These are phyloP conservation scores for Zootoca vivipara DNA, from an alignment of 2,113 vertebrate species.

Conservation along the genomic window DNA sequence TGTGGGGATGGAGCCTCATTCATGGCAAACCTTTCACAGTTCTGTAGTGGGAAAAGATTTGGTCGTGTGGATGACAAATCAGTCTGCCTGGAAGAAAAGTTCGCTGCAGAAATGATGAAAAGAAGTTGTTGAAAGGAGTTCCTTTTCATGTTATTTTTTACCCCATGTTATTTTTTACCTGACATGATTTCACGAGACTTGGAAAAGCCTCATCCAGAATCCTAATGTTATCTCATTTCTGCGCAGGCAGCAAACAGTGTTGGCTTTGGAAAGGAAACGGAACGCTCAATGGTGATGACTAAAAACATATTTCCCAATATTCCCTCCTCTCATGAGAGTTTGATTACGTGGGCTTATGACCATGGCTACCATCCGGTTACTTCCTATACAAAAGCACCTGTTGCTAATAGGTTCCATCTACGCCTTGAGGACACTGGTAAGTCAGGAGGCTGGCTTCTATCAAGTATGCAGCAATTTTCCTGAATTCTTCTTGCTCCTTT, in stretches of 20 bases:
- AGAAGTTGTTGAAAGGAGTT: not conserved
- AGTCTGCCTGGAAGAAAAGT: slow-evolving; percentile 31
- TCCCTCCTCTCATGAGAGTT: slow-evolving; percentile 82
- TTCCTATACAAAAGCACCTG: slow-evolving; percentile 88
- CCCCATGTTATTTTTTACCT: slow-evolving; percentile 22
- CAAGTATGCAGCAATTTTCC: not conserved
- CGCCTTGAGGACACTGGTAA: slow-evolving; percentile 86
- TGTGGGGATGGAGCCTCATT: slow-evolving; percentile 24
- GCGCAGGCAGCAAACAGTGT: slow-evolving; percentile 88
- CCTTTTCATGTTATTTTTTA: slow-evolving; percentile 35
- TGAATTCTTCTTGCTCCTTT: slow-evolving; percentile 21
- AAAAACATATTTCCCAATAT: slow-evolving; percentile 76
- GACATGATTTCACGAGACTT: not conserved
- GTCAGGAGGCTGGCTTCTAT: slow-evolving; percentile 13
- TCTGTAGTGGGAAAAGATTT: slow-evolving; percentile 74
- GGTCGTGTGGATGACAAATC: slow-evolving; percentile 34
- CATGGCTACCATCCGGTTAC: slow-evolving; percentile 82
- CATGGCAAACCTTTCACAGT: slow-evolving; percentile 31
- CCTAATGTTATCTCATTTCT: slow-evolving; percentile 24
- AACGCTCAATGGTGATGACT: slow-evolving; percentile 76
- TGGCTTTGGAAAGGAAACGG: slow-evolving; percentile 80
- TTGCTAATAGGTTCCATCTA: slow-evolving; percentile 91
- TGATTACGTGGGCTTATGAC: slow-evolving; percentile 89
- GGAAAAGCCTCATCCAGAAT: slow-evolving; percentile 21
- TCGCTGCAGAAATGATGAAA: not conserved